Evolutionary conservation across 2,797 vertebrate species (phyloP), one percentile per base, ranked within the genome.

Genomic region (Sebastes glaucus): DNA sequence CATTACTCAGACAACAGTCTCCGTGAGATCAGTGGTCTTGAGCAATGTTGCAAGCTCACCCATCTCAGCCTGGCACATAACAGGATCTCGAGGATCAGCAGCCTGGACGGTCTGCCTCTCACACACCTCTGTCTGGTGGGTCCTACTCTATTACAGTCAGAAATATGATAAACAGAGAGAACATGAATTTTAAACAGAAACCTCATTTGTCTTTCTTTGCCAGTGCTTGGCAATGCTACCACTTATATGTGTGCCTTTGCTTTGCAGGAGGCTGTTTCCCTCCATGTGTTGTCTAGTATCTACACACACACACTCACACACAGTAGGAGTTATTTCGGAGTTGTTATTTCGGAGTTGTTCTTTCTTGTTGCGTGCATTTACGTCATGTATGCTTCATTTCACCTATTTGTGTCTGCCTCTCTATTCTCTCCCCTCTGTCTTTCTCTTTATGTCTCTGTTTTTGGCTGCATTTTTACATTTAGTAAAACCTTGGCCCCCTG

Each of bases 11-110:
- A 92, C 92, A 99, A 99, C 38, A 75, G 87, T n/a, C 95, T 99
- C 42, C 83, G 81, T 68, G 95, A 96, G 90, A 96, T 99, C 90
- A 61, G 1, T 2, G 98, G 98, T 11, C 92, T 99, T 35, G 94
- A 97, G 84, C 87, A 91, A 0, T 99, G 98, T 77, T 82, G 25
- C 66, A 95, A 82, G 42, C 95, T 99, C 56, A 93, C 60, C 52
- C 90, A 97, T 32, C 96, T 99, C 35, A 97, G 96, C 59, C 57
- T 99, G 91, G 96, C 96, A 2, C 89, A 96, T 84, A 99, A 99
- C 96, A 96, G 75, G 83, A 94, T 99, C 87, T 61, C n/a, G 0
- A 72, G 60, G n/a, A 94, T 98, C 81, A 61, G 64, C 1, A 94
- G 97, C 52, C 91, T 99, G 84, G 85, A 90, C 28, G 57, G 83